Evolutionary conservation across 2,888 invertebrate genomes (phyloP), one percentile per base, ranked within the genome.

Genomic region (Drosophila antonietae): DNA sequence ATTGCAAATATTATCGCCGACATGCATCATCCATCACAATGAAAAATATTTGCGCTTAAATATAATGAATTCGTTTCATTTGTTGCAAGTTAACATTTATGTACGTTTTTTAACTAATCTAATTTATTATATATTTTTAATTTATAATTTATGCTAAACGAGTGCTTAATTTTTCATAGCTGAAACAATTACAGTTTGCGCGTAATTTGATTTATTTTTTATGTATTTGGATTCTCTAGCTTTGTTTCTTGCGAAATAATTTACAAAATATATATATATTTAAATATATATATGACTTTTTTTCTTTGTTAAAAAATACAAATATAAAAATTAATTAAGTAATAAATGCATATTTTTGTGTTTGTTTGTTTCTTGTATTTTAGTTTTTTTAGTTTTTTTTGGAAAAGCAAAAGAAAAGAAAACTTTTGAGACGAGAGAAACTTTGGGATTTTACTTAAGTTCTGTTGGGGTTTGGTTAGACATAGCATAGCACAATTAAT

Each of bases 281-380:
- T 68, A 65, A 44, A 57, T 68, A 62, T 73, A 67, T 68, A 72
- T 72, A 72, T 61, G 67, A 67, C 59, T 62, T 43, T 31, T 44
- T 59, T 33, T 58, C 12, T 75, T 72, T 51, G 49, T 49, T 49
- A 49, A 58, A 71, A 79, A 80, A 86, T 87, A 89, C 75, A 82
- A 82, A 79, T 85, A 88, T 89, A 85, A 89, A 86, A 88, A 84
- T 80, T 81, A 88, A 77, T 89, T 80, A 90, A 87, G 89, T 89
- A 83, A 85, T 87, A 87, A 82, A 87, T 89, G 89, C 88, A 85
- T 73, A 74, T 80, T 82, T 62, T 76, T 72, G 64, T 72, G 56
- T 58, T 39, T 18, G 14, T 55, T 41, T 55, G 7, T 51, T 59
- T 57, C 49, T 68, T 67, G 52, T 58, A 60, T 62, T 70, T 69